These are phyloP conservation scores for Oncorhynchus nerka DNA, from an alignment of 2,113 vertebrate species.

Conservation along the genomic window DNA sequence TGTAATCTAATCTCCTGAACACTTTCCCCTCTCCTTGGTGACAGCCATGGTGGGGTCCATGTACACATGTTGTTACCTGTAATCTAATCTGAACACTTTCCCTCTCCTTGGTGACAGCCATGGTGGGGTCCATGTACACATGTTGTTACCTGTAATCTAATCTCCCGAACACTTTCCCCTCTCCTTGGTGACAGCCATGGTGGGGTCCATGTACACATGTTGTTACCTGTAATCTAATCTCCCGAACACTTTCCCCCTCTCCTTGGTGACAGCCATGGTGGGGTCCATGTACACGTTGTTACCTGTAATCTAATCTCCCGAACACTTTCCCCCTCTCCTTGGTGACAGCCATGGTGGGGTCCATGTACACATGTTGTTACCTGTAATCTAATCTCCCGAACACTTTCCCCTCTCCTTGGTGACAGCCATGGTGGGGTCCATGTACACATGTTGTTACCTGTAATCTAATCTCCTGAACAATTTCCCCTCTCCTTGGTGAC, in stretches of 20 bases:
- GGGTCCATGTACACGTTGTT: conserved; percentile 89
- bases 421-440: conserved; percentile 78
- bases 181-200: conserved; percentile 80
- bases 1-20: background rate
- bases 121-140: conserved; percentile 85
- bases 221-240: background rate
- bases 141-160: conserved; percentile 58
- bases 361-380: conserved; percentile 92
- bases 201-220: conserved; percentile 86
- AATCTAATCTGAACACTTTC: background rate
- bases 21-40: conserved; percentile 65
- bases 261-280: conserved; percentile 79
- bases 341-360: conserved; percentile 79
- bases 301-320: background rate
- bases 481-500: conserved; percentile 69
- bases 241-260: conserved; percentile 7
- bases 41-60: conserved; percentile 81
- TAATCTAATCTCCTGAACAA: background rate
- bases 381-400: background rate
- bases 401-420: conserved; percentile 65
- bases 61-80: conserved; percentile 83
- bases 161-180: conserved; percentile 7
- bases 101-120: conserved; percentile 75
- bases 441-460: conserved; percentile 87
- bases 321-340: conserved; percentile 45